Base-by-base conservation (phyloP, 2,888 invertebrate species). In the Dicycla oo region DNA sequence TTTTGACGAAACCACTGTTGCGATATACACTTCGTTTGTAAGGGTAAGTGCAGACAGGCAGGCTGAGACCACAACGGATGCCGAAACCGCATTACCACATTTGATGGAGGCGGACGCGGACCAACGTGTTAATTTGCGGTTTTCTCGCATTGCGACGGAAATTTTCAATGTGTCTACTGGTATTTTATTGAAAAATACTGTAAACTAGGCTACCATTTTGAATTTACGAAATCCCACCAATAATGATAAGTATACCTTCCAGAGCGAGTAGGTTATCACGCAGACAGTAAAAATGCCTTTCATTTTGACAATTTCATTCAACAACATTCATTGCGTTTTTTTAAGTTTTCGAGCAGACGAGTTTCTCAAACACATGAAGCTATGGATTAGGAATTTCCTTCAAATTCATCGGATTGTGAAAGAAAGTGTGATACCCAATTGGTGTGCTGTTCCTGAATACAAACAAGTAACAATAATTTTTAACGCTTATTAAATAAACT, bases 1-100 rank as follows among this genome's bases (percentile, higher is more conserved):
- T 79, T 80, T 81, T 77, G 80, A 71, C 58, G 66, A 77, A 80
- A 82, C 81, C 80, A 73, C 78, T 57, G 61, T 61, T 69, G 69
- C 69, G 62, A 79, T 81, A 71, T 73, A 83, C 53, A 73, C 61
- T 72, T 74, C 63, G 69, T 72, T 56, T 69, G 30, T 82, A 74
- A 78, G 53, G 75, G 56, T 34, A 10, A 18, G 57, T 71, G 63
- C 62, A 69, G 65, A 75, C 67, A 8, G 56, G 11, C 13, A 13
- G 20, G 38, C 60, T 40, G 65, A 62, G 43, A 49, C 80, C 67
- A 51, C 20, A 30, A 64, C 38, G 58, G n/a, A 49, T 34, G 47
- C 63, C 72, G 47, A 78, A 60, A 72, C 79, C 79, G 49, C 75
- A 64, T 34, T 26, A 38, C 72, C 49, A 64, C 72, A 54, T 78